Percentiles rank a stretch among this genome's conserved stretches.
phyloP scores from a whole-genome alignment of 2,797 vertebrate genomes.

The Sebastes taczanowskii region DNA sequence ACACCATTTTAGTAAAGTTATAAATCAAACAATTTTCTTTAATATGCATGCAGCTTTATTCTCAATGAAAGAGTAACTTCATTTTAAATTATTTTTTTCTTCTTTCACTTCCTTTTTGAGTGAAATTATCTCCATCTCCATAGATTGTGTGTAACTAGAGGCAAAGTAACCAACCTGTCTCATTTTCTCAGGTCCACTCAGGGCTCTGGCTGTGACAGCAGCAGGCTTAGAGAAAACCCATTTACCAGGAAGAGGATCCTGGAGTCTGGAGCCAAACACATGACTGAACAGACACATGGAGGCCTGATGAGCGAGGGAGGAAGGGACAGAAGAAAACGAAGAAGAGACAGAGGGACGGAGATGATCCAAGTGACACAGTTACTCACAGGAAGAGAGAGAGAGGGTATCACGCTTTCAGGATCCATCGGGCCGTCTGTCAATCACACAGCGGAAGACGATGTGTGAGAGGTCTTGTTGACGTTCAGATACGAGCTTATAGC shows the following conservation, averaged over 20 bases:
- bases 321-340: background rate
- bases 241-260: conserved; percentile 59
- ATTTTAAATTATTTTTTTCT: background rate
- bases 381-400: conserved; percentile 29
- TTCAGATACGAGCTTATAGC: background rate
- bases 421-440: conserved; percentile 13
- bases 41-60: background rate
- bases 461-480: background rate
- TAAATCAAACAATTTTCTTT: background rate
- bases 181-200: background rate
- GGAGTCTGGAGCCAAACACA: conserved; percentile 56
- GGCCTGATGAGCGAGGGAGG: conserved; percentile 1
- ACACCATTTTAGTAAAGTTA: background rate
- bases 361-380: conserved; percentile 47
- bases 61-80: background rate
- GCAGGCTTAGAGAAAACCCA: conserved; percentile 62
- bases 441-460: background rate
- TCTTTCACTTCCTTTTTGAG: background rate
- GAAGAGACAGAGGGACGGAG: background rate
- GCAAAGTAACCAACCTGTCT: background rate
- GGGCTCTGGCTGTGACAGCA: conserved; percentile 21
- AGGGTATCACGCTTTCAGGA: background rate
- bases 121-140: background rate
- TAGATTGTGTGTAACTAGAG: background rate
- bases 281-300: conserved; percentile 69